A percentile compares a stretch with the other conserved stretches of the same genome.
These are phyloP conservation scores for Calephelis perditalis DNA, from an alignment of 2,888 invertebrate genomes.

Conservation along the genomic window DNA sequence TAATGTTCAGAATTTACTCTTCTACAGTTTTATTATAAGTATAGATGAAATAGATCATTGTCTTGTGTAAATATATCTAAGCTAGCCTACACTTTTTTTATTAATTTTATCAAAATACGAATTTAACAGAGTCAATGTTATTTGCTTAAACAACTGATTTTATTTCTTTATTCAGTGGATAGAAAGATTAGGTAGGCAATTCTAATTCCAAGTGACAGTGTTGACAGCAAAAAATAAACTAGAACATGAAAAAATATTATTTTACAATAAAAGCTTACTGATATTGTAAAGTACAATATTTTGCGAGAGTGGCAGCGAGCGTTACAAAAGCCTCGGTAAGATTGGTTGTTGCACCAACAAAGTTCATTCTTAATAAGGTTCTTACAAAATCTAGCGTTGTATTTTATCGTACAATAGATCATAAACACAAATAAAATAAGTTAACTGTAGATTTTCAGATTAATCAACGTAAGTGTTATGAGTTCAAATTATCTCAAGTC, in stretches of 20 bases:
- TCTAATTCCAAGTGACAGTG: background rate
- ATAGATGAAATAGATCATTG: too few species aligned
- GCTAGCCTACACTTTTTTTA: too few species aligned
- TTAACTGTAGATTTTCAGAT: background rate
- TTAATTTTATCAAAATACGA: too few species aligned
- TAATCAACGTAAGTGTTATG: too few species aligned
- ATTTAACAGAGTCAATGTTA: too few species aligned
- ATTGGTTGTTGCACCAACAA: slow-evolving; percentile 30
- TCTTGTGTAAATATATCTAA: too few species aligned
- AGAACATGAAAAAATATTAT: background rate
- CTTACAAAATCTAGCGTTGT: slow-evolving; percentile 13
- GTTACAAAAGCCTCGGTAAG: slow-evolving; percentile 30
- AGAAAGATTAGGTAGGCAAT: background rate
- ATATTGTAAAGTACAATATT: slow-evolving; percentile 21
- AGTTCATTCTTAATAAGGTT: slow-evolving; percentile 19
- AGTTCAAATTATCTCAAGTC: too few species aligned
- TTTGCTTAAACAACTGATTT: too few species aligned
- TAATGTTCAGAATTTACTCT: too few species aligned
- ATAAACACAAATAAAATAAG: slow-evolving; percentile 10
- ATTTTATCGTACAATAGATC: slow-evolving; percentile 11
- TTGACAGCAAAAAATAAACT: background rate
- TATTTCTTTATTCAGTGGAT: too few species aligned
- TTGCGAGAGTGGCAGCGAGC: slow-evolving; percentile 24
- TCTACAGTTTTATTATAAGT: too few species aligned
- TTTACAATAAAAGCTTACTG: slow-evolving; percentile 18